Percentiles rank a stretch among this genome's conserved stretches.
These are phyloP conservation scores for Steinernema khuongi DNA, from an alignment of 1,140 invertebrate genomes.

Conservation along the genomic window DNA sequence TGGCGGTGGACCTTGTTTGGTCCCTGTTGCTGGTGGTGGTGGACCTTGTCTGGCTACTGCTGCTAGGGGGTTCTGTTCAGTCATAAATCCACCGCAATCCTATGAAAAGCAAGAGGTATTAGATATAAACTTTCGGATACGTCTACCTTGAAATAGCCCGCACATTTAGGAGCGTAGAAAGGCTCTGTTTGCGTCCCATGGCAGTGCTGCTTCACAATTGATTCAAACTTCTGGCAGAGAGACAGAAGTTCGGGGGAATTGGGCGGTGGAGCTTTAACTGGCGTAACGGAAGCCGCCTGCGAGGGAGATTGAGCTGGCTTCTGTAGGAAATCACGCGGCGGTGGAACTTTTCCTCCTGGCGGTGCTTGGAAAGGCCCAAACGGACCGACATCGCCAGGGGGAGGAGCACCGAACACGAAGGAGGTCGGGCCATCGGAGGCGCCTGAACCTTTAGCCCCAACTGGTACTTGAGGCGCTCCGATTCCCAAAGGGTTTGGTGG, in stretches of 20 bases:
- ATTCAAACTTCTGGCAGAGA: background rate
- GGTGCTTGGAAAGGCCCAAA: too few relatives aligned
- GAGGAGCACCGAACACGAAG: too few relatives aligned
- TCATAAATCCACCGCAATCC: background rate
- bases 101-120: background rate
- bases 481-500: too few relatives aligned
- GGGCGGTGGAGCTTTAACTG: background rate
- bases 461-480: too few relatives aligned
- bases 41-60: slow-evolving; percentile 29
- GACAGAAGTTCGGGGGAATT: background rate
- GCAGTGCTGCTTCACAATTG: background rate
- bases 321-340: too few relatives aligned
- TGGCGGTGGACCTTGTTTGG: slow-evolving; percentile 28
- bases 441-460: too few relatives aligned
- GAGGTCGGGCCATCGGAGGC: too few relatives aligned
- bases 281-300: too few relatives aligned
- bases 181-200: background rate
- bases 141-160: background rate
- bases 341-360: too few relatives aligned
- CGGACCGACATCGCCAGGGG: too few relatives aligned
- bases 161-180: background rate
- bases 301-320: too few relatives aligned
- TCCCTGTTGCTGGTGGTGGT: background rate
- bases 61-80: slow-evolving; percentile 26
- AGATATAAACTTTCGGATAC: background rate